phyloP scores from a whole-genome alignment of 2,113 vertebrate genomes.

The Oryzias woworae region DNA sequence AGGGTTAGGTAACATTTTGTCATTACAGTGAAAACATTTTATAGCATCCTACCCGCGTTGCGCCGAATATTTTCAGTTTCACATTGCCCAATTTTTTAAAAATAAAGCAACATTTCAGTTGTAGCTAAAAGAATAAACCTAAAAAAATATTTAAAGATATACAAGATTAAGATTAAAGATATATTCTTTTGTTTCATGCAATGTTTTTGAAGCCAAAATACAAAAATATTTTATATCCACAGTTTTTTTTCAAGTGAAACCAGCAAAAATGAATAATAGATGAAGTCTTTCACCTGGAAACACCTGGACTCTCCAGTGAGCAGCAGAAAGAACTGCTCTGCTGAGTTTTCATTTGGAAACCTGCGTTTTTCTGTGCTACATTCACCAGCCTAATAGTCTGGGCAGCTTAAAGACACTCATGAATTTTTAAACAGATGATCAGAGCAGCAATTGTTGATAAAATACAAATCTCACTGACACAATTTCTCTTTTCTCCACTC shows the following conservation, averaged over 20 bases:
- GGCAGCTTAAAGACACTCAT: constrained; percentile 50
- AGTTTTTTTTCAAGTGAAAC: constrained; percentile 8
- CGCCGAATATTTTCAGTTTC: too few relatives aligned
- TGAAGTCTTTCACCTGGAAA: constrained; percentile 24
- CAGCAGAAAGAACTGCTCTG: neutral
- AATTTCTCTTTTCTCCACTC: constrained; percentile 27
- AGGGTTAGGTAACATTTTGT: too few relatives aligned
- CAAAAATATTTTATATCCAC: neutral
- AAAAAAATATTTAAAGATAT: too few relatives aligned
- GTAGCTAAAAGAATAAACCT: too few relatives aligned
- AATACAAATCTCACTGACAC: constrained; percentile 52
- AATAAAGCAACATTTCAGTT: too few relatives aligned
- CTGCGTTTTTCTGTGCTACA: constrained; percentile 15
- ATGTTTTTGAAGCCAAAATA: too few relatives aligned
- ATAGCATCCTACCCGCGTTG: too few relatives aligned
- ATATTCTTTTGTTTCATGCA: too few relatives aligned
- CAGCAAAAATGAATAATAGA: constrained; percentile 18
- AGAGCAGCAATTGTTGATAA: constrained; percentile 52
- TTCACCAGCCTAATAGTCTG: constrained; percentile 30
- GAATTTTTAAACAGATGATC: constrained; percentile 53
- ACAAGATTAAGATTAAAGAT: too few relatives aligned
- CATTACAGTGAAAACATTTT: too few relatives aligned
- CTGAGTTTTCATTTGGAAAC: constrained; percentile 20
- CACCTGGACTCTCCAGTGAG: neutral
- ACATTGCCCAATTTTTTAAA: too few relatives aligned